Base-by-base conservation (phyloP, 2,113 vertebrate species). In the Bothrops jararaca region DNA sequence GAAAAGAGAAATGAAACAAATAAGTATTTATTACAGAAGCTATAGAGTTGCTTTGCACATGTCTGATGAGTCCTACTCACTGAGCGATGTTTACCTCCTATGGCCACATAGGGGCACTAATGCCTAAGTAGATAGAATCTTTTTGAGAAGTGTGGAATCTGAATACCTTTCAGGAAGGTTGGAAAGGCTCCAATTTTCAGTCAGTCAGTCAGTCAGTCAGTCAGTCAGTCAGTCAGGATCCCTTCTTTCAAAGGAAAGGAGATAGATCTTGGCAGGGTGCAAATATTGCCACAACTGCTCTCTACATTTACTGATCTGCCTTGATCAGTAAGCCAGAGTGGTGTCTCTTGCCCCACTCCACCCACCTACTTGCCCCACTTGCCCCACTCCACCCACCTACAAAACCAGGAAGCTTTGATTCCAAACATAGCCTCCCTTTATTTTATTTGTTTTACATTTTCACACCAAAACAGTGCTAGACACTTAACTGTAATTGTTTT, bases 31-130 rank as follows among this genome's bases (percentile, higher is more conserved):
- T 80, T 80, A 53, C 8, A 56, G n/a, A 15, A n/a, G 20, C 22
- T 26, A 24, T 52, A 74, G 3, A 34, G 8, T 52, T n/a, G 48
- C 48, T 74, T 52, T n/a, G n/a, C 26, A 10, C 11, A 15, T 13
- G 39, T 45, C 39, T 20, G 8, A 3, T 18, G 22, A n/a, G 50
- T 39, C 12, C 29, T 15, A 23, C 24, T 11, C 5, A 18, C 22
- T 54, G 26, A 26, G 12, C 13, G 8, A 42, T 42, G 8, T 45
- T 74, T n/a, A 50, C 24, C 39, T 56, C 26, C 29, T 42, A 42
- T 58, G 50, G 22, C 92, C 92, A 90, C 92, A 60, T 2, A 89
- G 45, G 69, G 92, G 88, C 23, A 9, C 54, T 92, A 90, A 58
- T 85, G n/a, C 74, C 88, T 90, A 52, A 86, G 10, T 1, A 26